Evolutionary conservation across 2,888 invertebrate genomes (phyloP), one percentile per base, ranked within the genome.

Genomic region (Gastracanthus pulcherrimus): DNA sequence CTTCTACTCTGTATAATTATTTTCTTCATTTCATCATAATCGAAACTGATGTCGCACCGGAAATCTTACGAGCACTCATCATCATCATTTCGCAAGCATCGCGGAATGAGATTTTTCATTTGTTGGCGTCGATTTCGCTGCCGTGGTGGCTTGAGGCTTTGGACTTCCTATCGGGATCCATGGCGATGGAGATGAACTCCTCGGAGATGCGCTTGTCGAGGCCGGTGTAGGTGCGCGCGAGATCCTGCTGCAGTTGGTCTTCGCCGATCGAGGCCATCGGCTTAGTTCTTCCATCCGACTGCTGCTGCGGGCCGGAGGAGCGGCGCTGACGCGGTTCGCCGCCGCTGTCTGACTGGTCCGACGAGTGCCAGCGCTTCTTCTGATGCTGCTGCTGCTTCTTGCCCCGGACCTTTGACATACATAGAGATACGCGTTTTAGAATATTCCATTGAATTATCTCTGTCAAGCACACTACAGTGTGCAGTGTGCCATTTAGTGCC

Each of bases 121-220:
- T 78, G 6, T 29, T 23, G 9, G 23, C 41, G 11, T 19, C 51
- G 6, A 89, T 87, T 38, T 91, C 90, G 82, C 90, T 91, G n/a
- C 89, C 89, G 26, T 85, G 85, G 62, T 89, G 87, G 84, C 88
- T 88, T 29, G 90, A 90, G 23, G 89, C 89, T 82, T 89, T 90
- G 0, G 90, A 90, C 81, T 91, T 91, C 78, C 89, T 87, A 34
- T 91, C 91, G 2, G 91, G 91, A 81, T 91, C 91, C 90, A 90
- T 90, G 4, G 91, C 91, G 67, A 91, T 91, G n/a, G 90, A 89
- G 72, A 91, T 91, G 78, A 91, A 91, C 76, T 90, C 91, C 62
- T 91, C 91, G 36, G 91, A 90, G 72, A 91, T 91, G 83, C 88
- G 90, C 75, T 91, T 91, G 78, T 91, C 91, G 64, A 91, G 86